A percentile compares a stretch with the other conserved stretches of the same genome.
Evolutionary conservation across 2,888 invertebrate genomes (phyloP).

Genomic region (Andrena bicolor): DNA sequence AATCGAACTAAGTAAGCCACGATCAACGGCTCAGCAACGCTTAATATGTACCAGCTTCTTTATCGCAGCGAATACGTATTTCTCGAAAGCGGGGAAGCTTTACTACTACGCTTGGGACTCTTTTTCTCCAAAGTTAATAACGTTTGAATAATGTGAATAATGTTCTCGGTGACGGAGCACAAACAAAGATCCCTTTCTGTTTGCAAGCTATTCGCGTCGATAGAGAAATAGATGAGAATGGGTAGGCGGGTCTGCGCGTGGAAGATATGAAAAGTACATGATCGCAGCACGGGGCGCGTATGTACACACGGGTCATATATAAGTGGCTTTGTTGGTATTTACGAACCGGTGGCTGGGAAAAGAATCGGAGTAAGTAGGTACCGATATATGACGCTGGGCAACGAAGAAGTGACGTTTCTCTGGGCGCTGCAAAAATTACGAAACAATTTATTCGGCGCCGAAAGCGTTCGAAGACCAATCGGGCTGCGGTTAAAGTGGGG

Average conservation of each 20-base stretch:
- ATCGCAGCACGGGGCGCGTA: conserved; percentile 6
- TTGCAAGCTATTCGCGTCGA: conserved; percentile 5
- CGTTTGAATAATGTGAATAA: neutral
- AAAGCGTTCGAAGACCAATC: conserved; percentile 28
- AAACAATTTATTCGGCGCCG: conserved; percentile 1
- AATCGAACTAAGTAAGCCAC: neutral
- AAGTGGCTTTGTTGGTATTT: conserved; percentile 21
- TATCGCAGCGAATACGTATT: neutral
- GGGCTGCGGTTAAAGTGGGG: conserved; percentile 1
- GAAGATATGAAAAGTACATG: conserved; percentile 47
- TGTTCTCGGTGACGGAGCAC: neutral
- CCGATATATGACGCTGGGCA: neutral
- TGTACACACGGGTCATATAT: neutral
- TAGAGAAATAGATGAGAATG: conserved; percentile 12
- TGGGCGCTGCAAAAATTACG: neutral
- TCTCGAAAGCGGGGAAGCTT: neutral
- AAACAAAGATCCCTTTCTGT: neutral
- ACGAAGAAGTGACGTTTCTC: neutral
- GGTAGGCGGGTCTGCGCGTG: conserved; percentile 19
- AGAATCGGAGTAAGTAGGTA: neutral
- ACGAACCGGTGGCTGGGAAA: neutral
- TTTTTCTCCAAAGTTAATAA: neutral
- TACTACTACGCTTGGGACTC: neutral
- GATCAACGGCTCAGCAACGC: neutral
- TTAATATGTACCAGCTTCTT: neutral